Base-by-base conservation (phyloP, 2,888 invertebrate genomes). In the Noctua comes region DNA sequence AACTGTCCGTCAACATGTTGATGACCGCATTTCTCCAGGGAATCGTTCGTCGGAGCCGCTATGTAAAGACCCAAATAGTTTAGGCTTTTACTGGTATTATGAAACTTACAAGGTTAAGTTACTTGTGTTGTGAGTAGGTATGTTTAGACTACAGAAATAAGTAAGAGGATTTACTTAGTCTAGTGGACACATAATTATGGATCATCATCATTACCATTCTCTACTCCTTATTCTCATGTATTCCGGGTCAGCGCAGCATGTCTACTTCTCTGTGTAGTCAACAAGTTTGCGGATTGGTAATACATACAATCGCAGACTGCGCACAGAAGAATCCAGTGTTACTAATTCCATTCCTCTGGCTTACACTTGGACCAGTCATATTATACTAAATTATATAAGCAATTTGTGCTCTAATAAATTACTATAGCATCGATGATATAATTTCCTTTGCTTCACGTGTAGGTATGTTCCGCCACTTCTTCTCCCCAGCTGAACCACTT, bases 1-100 rank as follows among this genome's bases (percentile, higher is more conserved):
- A 76, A 36, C 87, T 78, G 87, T 84, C 87, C 40, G 84, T 78
- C 77, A 80, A 36, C 73, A 48, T 77, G 81, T 62, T 76, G 75
- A 68, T 79, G 71, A 68, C 73, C 82, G 54, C 74, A 76, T 84
- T 84, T 77, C 85, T 72, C 86, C 24, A 5, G 85, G 76, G 84
- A 75, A 68, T 71, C 43, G 27, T 48, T 51, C 77, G 70, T 68
- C 73, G 21, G 36, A 13, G 62, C 46, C 16, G 62, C 57, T 46
- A 31, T 68, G 76, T 48, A 68, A 64, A 66, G 24, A 1, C 31
- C 73, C 68, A 24, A 76, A 86, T 86, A 79, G 51, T 68, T 73
- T 48, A 72, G 57, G 59, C 31, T 68, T 75, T 68, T 71, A 79
- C n/a, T 46, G 10, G n/a, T 71, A 40, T 68, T 73, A 71, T 54